Evolutionary conservation across 2,888 invertebrate species (phyloP), one percentile per base, ranked within the genome.

Genomic region (Clitarchus hookeri): DNA sequence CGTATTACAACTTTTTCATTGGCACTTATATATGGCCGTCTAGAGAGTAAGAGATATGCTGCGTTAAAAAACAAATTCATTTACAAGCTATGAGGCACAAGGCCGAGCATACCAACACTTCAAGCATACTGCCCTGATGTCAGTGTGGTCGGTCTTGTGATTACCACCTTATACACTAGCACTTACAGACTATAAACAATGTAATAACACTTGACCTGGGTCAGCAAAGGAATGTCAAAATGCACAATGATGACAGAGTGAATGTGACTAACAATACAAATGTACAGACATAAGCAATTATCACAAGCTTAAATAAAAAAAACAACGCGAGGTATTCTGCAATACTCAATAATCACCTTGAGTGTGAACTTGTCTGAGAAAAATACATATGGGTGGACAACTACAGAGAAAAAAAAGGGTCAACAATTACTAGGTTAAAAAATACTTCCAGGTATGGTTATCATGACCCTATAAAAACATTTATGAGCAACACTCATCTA

Each of bases 151-250:
- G 84, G 77, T 82, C 83, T 48, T 27, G 80, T 54, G 84, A 48
- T 44, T 79, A 54, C 25, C 36, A 85, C 80, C 85, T 85, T 87
- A 86, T 53, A 54, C 25, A 78, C 86, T 85, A 86, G 27, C 8
- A 27, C 86, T 84, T 86, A 86, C 19, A 25, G 11, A 36, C 86
- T 84, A 86, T 26, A 65, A 82, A 83, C 77, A 36, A 82, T 27
- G 44, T 36, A 82, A 82, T 8, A 82, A 82, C 44, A 82, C 44
- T 82, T 82, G 27, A 36, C 19, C 19, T 79, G 16, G 44, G 79
- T 89, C 90, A 90, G 90, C 90, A 90, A 90, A 90, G 89, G 87
- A 90, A 90, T 90, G 90, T 90, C 90, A 90, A 90, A 89, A 88
- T 84, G 84, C 85, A 86, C 84, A 85, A 77, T 85, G 83, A 87